Evolutionary conservation across 35 echinoderm and acorn worm species (phyloP).

Genomic region (Lytechinus variegatus): DNA sequence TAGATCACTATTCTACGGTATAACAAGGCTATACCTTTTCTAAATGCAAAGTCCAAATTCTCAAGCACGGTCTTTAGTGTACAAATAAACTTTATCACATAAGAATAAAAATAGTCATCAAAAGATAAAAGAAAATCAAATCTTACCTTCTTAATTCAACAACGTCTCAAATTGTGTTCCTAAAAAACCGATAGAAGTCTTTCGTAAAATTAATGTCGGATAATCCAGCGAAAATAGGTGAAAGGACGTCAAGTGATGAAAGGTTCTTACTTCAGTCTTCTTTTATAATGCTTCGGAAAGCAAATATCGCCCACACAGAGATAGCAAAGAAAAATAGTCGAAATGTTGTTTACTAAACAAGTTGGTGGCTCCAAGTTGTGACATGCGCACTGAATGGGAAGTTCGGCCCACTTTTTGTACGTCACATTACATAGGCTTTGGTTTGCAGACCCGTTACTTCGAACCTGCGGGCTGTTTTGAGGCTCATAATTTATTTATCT

Average conservation of each 20-base stretch:
- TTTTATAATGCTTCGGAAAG: not conserved
- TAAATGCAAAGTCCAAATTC: too few species aligned
- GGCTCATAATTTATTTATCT: too few species aligned
- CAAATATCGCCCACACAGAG: not conserved
- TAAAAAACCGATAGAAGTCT: not conserved
- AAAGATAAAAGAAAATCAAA: not conserved
- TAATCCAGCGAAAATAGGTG: not conserved
- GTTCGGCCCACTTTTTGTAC: not conserved
- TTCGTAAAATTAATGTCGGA: not conserved
- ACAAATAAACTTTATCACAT: not conserved
- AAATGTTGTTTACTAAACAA: conserved; percentile 20
- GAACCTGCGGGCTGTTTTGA: too few species aligned
- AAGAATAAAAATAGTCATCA: not conserved
- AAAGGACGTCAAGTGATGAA: not conserved
- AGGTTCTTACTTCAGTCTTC: not conserved
- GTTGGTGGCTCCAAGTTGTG: not conserved
- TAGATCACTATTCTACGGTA: too few species aligned
- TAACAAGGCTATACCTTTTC: too few species aligned
- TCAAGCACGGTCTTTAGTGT: too few species aligned
- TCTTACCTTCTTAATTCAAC: not conserved
- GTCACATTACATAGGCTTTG: not conserved
- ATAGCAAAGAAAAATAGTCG: not conserved
- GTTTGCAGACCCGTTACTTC: not conserved
- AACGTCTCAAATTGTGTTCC: not conserved
- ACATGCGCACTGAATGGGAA: not conserved